A percentile compares a stretch with the other conserved stretches of the same genome.
Conservation (phyloP, 2,888 invertebrate species). For the Sarcophaga caerulescens region DNA sequence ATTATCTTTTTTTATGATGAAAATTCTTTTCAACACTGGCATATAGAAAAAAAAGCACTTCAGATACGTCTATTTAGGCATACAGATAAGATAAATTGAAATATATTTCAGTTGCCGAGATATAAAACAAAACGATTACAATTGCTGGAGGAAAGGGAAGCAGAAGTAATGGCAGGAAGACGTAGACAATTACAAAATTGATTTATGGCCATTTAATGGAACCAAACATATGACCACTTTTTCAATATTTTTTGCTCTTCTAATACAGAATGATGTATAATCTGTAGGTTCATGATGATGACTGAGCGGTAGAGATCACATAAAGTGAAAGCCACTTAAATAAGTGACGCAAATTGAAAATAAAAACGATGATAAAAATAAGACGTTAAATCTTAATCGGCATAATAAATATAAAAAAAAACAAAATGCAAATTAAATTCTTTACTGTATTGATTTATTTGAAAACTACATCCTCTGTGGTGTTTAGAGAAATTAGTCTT, state of each 20-base stretch:
- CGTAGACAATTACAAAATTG: conserved; percentile 7
- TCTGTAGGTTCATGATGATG: not conserved
- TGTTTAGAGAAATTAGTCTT: too few species aligned
- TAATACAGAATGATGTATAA: not conserved
- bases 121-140: conserved; percentile 5
- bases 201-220: conserved; percentile 45
- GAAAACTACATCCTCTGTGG: too few species aligned
- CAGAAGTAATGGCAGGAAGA: not conserved
- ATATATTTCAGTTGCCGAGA: not conserved
- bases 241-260: not conserved
- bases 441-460: not conserved
- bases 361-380: not conserved
- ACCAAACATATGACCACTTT: conserved; percentile 25
- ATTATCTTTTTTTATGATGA: not conserved
- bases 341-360: not conserved
- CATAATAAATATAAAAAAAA: conserved; percentile 4
- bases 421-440: not conserved
- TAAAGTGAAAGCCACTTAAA: conserved; percentile 3
- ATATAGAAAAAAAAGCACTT: not conserved
- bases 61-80: conserved; percentile 11
- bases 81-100: conserved; percentile 35
- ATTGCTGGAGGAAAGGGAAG: not conserved
- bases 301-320: not conserved
- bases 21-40: not conserved
- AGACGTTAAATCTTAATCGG: not conserved